Conservation (phyloP, 1,140 invertebrate species). For the Pseudachorutes palmiensis region DNA sequence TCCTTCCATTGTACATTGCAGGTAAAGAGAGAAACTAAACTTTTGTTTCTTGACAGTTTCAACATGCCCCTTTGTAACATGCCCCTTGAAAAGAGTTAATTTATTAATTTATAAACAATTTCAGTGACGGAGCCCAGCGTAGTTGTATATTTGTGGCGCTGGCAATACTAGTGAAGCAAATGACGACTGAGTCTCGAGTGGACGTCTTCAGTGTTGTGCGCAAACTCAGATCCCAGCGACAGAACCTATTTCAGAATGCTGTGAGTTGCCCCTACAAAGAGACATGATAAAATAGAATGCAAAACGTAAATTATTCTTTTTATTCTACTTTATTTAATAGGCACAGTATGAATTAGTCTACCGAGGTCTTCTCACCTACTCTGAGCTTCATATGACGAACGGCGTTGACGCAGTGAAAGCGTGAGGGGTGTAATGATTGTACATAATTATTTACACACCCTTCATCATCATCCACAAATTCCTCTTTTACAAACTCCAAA, state of each 20-base stretch:
- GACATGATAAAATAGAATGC: too few species aligned
- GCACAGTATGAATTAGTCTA: slow-evolving; percentile 85
- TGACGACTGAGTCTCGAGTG: slow-evolving; percentile 68
- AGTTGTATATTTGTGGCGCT: slow-evolving; percentile 81
- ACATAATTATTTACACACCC: not conserved
- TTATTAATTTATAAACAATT: slow-evolving; percentile 8
- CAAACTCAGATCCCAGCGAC: slow-evolving; percentile 72
- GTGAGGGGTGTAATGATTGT: not conserved
- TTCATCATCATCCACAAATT: not conserved
- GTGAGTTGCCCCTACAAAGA: too few species aligned
- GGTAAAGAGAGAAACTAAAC: too few species aligned
- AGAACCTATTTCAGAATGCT: slow-evolving; percentile 70
- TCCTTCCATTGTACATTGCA: slow-evolving; percentile 72
- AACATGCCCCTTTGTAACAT: too few species aligned
- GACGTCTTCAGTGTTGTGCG: slow-evolving; percentile 75
- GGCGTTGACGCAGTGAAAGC: slow-evolving; percentile 13
- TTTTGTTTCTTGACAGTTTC: too few species aligned
- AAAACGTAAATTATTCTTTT: too few species aligned
- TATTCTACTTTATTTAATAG: slow-evolving; percentile 45
- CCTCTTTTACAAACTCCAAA: not conserved
- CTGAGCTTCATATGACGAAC: slow-evolving; percentile 61
- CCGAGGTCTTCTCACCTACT: slow-evolving; percentile 79
- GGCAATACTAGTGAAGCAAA: slow-evolving; percentile 72
- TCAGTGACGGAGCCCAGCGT: slow-evolving; percentile 67
- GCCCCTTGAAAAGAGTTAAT: too few species aligned